Percentiles rank a stretch among this genome's conserved stretches.
These are phyloP conservation scores for Pheosia tremula DNA, from an alignment of 2,888 invertebrate genomes.

Conservation along the genomic window DNA sequence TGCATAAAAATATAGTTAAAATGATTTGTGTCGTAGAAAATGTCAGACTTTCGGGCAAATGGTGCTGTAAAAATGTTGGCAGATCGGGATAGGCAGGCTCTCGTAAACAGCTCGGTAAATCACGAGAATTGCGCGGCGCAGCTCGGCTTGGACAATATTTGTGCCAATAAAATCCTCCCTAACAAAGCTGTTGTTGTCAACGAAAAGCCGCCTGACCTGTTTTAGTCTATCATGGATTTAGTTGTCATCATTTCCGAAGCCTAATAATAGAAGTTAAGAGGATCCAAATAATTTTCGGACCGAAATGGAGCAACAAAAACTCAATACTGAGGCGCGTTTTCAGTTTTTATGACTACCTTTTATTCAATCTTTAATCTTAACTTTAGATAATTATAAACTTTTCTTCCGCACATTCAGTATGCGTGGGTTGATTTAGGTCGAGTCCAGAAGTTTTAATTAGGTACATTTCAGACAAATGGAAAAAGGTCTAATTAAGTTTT, in stretches of 20 bases:
- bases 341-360: not conserved
- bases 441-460: slow-evolving; percentile 21
- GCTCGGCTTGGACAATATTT: slow-evolving; percentile 80
- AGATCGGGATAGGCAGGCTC: slow-evolving; percentile 67
- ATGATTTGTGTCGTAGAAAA: slow-evolving; percentile 71
- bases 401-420: slow-evolving; percentile 10
- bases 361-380: slow-evolving; percentile 1
- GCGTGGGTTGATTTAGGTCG: slow-evolving; percentile 16
- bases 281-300: slow-evolving; percentile 8
- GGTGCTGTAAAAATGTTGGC: slow-evolving; percentile 73
- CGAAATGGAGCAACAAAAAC: not conserved
- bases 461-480: slow-evolving; percentile 8
- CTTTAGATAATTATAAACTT: slow-evolving; percentile 7
- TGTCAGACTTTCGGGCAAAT: slow-evolving; percentile 66
- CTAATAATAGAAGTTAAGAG: slow-evolving; percentile 38
- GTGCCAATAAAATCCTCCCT: slow-evolving; percentile 80
- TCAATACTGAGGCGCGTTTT: not conserved
- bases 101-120: slow-evolving; percentile 82
- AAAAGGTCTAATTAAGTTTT: slow-evolving; percentile 6
- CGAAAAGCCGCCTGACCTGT: slow-evolving; percentile 74
- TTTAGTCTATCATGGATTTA: slow-evolving; percentile 69
- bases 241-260: slow-evolving; percentile 54
- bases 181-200: slow-evolving; percentile 82
- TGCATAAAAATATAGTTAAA: slow-evolving; percentile 66
- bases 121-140: slow-evolving; percentile 72